Evolutionary conservation across 1,140 invertebrate species (phyloP), one percentile per base, ranked within the genome.

Genomic region (Drosophila micromelanica): DNA sequence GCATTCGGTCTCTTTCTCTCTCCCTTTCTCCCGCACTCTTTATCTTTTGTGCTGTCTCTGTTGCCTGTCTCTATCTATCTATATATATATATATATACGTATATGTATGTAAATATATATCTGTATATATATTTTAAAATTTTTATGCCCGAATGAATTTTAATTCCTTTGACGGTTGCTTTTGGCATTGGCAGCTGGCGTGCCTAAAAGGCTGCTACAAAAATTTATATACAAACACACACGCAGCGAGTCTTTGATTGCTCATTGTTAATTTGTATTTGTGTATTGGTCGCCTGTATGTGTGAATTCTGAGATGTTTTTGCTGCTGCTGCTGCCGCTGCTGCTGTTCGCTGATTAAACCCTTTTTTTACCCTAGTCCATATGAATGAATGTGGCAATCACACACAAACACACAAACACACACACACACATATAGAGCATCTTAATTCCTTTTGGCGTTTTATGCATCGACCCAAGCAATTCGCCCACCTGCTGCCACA

Each of bases 231-330:
- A 64, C 42, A 64, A 9, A 49, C 27, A 48, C 37, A 46, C 77
- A 54, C 60, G 40, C 80, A 64, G 38, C 60, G 67, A 73, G 74
- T 87, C 82, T 87, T 89, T 89, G 84, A 89, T 90, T 89, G 84
- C 84, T 89, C 89, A 89, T 89, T 89, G 84, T 89, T 89, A 89
- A 89, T 89, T 89, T 89, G 84, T 89, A 89, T 89, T 90, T 89
- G 76, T 80, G 69, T 86, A 84, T 89, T 82, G 81, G 67, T 69
- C 49, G 23, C 30, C 35, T 70, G 69, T 38, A 42, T 51, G 45
- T 40, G 13, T 51, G 65, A 43, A 43, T 62, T 61, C 56, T 67
- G 76, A 62, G 62, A 77, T 65, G 72, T 54, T 75, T 49, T 38
- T 70, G 48, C 51, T 46, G 55, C 52, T 64, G 40, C 55, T 59